Evolutionary conservation across 2,888 invertebrate genomes (phyloP).

Genomic region (Isotomurus palustris): DNA sequence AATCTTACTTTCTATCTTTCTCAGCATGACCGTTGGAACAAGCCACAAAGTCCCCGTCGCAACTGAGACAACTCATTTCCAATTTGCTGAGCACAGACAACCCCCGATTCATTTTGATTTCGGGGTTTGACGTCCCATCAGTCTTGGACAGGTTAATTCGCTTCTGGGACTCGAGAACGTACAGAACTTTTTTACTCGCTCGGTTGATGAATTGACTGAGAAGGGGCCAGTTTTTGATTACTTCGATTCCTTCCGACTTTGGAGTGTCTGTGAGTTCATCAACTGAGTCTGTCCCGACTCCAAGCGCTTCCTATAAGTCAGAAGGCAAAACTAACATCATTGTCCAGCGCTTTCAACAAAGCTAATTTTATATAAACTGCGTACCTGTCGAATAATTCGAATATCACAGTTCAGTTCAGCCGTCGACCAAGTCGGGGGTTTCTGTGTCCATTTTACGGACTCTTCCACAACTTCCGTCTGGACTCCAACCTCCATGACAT

Average conservation of each 20-base stretch:
- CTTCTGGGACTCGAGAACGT: conserved; percentile 31
- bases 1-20: background rate
- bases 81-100: conserved; percentile 34
- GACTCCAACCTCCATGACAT: conserved; percentile 29
- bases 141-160: conserved; percentile 17
- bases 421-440: conserved; percentile 40
- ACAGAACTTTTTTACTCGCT: conserved; percentile 29
- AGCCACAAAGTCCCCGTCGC: conserved; percentile 37
- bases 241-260: conserved; percentile 17
- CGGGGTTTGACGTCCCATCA: conserved; percentile 4
- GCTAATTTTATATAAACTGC: background rate
- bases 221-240: conserved; percentile 23
- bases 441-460: conserved; percentile 40
- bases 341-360: background rate
- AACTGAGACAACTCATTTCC: conserved; percentile 34
- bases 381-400: conserved; percentile 19
- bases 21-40: conserved; percentile 35
- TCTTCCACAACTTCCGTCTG: conserved; percentile 34
- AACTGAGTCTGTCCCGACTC: conserved; percentile 24
- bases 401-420: conserved; percentile 25
- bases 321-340: background rate
- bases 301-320: conserved; percentile 28
- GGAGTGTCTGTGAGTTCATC: conserved; percentile 5
- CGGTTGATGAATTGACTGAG: conserved; percentile 26
- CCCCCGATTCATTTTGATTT: conserved; percentile 29